phyloP scores from a whole-genome alignment of 2,888 invertebrate species.

The Zygothrica quintamaculata region DNA sequence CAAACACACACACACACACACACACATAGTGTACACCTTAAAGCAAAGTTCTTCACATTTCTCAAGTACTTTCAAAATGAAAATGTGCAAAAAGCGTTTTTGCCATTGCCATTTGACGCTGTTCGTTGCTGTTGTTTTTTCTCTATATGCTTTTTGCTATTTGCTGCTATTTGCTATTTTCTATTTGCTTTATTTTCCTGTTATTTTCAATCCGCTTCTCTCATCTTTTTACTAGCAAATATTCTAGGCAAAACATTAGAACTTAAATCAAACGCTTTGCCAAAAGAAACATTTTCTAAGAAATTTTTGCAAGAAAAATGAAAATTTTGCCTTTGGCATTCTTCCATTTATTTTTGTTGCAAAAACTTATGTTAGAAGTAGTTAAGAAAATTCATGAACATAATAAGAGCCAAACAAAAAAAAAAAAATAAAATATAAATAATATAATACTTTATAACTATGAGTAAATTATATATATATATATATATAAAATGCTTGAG shows the following conservation, averaged over 20 bases:
- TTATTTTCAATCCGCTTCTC: conserved; percentile 51
- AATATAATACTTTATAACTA: no score
- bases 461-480: no score
- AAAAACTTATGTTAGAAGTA: conserved; percentile 12
- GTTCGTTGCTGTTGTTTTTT: conserved; percentile 10
- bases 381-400: neutral
- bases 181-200: conserved; percentile 48
- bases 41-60: conserved; percentile 50
- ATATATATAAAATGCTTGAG: conserved; percentile 3
- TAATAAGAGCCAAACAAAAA: neutral
- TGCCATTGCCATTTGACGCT: conserved; percentile 23
- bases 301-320: conserved; percentile 12
- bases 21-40: conserved; percentile 14
- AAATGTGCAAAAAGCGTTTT: conserved; percentile 45
- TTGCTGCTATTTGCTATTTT: conserved; percentile 29
- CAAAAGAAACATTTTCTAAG: conserved; percentile 9
- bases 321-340: conserved; percentile 26
- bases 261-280: conserved; percentile 44
- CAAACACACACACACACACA: conserved; percentile 18
- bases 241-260: conserved; percentile 43
- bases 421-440: no score
- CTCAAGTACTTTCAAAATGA: conserved; percentile 55
- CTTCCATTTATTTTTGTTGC: conserved; percentile 27
- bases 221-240: conserved; percentile 36
- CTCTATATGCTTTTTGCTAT: conserved; percentile 31